Conservation (phyloP, 2,797 vertebrate species). For the Telmatherina bonti region DNA sequence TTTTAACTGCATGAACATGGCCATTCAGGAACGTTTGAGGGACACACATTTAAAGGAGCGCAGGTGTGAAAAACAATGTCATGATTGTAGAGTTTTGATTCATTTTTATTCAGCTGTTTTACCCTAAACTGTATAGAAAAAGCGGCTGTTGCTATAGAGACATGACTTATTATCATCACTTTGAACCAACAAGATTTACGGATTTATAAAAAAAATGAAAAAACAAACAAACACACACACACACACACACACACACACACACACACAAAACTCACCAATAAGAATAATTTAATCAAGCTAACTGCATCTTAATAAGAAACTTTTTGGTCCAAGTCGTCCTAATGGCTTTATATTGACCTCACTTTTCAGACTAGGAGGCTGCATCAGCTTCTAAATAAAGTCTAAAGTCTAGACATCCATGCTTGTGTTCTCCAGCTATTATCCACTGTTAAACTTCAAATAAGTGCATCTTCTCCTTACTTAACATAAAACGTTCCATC, state of each 20-base stretch:
- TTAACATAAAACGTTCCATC: conserved; percentile 48
- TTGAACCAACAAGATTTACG: background rate
- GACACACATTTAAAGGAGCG: background rate
- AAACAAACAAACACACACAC: too few relatives aligned
- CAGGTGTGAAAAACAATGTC: background rate
- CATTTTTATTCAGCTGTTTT: background rate
- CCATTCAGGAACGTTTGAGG: conserved; percentile 8
- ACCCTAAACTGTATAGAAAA: background rate
- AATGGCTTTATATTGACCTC: too few relatives aligned
- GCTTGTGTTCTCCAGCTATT: background rate
- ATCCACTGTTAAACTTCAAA: conserved; percentile 21
- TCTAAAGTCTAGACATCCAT: conserved; percentile 4
- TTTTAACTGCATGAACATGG: conserved; percentile 39
- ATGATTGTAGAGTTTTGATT: too few relatives aligned
- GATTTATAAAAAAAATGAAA: too few relatives aligned
- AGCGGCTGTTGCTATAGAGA: too few relatives aligned
- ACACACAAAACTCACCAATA: too few relatives aligned
- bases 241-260: too few relatives aligned
- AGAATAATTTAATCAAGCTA: too few relatives aligned
- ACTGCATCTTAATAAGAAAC: too few relatives aligned
- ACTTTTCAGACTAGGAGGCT: background rate
- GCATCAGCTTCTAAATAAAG: background rate
- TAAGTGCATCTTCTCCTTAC: conserved; percentile 7
- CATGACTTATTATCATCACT: background rate
- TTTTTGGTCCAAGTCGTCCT: too few relatives aligned